phyloP scores from a whole-genome alignment of 2,888 invertebrate species.

The Megaustenia siamemsis region DNA sequence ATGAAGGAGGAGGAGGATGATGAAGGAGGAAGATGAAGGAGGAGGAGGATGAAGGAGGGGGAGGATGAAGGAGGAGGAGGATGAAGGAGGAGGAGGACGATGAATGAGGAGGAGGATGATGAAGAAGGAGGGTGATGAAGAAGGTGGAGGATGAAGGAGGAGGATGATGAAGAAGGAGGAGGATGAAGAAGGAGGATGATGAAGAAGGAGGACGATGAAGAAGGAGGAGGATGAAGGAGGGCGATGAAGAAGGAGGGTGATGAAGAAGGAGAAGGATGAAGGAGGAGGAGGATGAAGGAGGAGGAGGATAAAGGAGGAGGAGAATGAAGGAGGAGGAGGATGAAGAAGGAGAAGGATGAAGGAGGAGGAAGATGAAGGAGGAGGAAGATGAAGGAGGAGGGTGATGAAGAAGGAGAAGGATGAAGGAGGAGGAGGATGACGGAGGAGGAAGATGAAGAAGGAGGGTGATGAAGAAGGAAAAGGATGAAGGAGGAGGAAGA shows the following conservation, averaged over 20 bases:
- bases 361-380: background rate
- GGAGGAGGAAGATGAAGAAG: background rate
- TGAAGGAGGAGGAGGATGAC: background rate
- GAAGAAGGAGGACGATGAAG: background rate
- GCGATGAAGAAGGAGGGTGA: background rate
- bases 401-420: background rate
- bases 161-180: background rate
- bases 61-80: background rate
- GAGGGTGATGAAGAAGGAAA: background rate
- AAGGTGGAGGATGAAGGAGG: background rate
- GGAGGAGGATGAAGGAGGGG: background rate
- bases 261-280: background rate
- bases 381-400: background rate
- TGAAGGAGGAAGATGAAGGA: background rate
- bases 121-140: background rate
- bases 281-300: background rate
- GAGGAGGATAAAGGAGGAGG: background rate
- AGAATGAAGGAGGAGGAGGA: background rate
- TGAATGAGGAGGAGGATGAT: background rate
- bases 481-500: background rate
- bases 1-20: background rate
- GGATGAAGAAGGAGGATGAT: background rate
- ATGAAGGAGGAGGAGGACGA: background rate
- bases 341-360: background rate
- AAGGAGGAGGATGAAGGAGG: background rate